Base-by-base conservation (phyloP, 2,888 invertebrate species). In the Actias luna region DNA sequence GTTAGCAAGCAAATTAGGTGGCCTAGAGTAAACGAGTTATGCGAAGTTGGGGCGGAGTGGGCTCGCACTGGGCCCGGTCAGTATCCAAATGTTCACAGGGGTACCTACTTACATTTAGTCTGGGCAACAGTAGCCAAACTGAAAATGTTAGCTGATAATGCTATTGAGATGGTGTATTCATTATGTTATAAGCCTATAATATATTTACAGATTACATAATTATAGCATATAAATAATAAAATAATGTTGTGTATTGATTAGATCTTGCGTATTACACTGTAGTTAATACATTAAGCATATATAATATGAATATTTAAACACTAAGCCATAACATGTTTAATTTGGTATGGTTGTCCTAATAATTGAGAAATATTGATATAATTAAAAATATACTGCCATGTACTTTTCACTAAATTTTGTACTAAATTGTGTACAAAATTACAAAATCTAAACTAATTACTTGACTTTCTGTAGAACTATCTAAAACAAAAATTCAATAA, bases 21-120 rank as follows among this genome's bases (percentile, higher is more conserved):
- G 85, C 79, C 79, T 78, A 78, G 80, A 77, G 85, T 87, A 86
- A 88, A 86, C 88, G 85, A 87, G 87, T 88, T 89, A 88, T 82
- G 80, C 74, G 74, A 83, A 87, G 84, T 87, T 85, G 80, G 73
- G 78, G 79, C 74, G 72, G 69, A 74, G 46, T 68, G 74, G 74
- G 71, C 71, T 68, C 83, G 81, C 80, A 63, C 70, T 71, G 84
- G 83, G 81, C 82, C 78, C 73, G 74, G 67, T 75, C 75, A 69
- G 74, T 70, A 70, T 64, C 71, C 68, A 69, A 75, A 74, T 76
- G 71, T 74, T 74, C 70, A 67, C 68, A 59, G 58, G 22, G 29
- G 18, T 29, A 27, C 33, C 62, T 33, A 33, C 22, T 50, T 7
- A 60, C 60, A 46, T 27, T 35, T 16, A 63, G 50, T 39, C 42